Base-by-base conservation (phyloP, 2,888 invertebrate species). In the Tyria jacobaeae region DNA sequence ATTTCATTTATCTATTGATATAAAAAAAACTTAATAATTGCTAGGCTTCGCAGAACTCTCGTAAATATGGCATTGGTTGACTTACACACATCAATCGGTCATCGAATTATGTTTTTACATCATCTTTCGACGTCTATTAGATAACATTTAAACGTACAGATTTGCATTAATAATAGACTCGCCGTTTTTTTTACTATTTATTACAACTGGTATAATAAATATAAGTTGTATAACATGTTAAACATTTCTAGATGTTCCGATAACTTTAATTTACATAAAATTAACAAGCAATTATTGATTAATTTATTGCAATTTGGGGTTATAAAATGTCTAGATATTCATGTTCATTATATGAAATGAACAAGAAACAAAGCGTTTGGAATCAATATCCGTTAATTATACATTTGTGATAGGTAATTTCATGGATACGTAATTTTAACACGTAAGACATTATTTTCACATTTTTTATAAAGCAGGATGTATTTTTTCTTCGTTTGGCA, bases 151-250 rank as follows among this genome's bases (percentile, higher is more conserved):
- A 49, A 56, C 31, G 51, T 62, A n/a, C 62, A 51, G 60, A 71
- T 73, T 66, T 69, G 51, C 69, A 74, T 75, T 60, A 67, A 65
- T 65, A 61, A 65, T 69, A 66, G 51, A 67, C 57, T 44, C 39
- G 35, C 59, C 44, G 56, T 48, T 39, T 58, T 49, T 65, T 57
- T 52, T 68, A 68, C 24, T 53, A 15, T 61, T 55, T 25, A 21
- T 17, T 12, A 51, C 53, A 58, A 66, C 56, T 37, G 21, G 12
- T 17, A 12, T 62, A 64, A 58, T 59, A 61, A 65, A 58, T 48
- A n/a, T n/a, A 49, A 25, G 51, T 75, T 75, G 51, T 57, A 63
- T 58, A 49, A 68, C 37, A 54, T 27, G 56, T 41, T 47, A 37
- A 54, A 53, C 37, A 35, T 62, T 67, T 48, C 17, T 60, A 44